Evolutionary conservation across 2,888 invertebrate genomes (phyloP).

Genomic region (Nomada ruficornis): DNA sequence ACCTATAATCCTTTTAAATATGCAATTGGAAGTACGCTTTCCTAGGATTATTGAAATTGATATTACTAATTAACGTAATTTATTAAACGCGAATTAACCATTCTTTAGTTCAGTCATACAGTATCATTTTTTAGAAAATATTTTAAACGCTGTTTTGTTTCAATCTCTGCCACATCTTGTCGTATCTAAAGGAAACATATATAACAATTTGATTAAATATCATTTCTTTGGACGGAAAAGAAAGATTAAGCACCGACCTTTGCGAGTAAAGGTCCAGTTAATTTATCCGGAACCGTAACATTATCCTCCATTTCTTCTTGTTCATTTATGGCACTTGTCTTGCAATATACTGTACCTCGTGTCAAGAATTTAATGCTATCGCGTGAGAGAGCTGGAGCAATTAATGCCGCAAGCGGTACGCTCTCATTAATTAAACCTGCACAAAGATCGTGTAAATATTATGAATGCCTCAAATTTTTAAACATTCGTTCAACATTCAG

Average conservation of each 20-base stretch:
- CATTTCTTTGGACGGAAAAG: not conserved
- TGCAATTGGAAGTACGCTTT: no score
- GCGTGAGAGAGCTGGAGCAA: slow-evolving; percentile 71
- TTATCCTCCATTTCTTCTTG: slow-evolving; percentile 49
- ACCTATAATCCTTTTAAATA: no score
- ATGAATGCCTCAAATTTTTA: slow-evolving; percentile 6
- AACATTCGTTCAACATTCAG: slow-evolving; percentile 17
- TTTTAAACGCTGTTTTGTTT: slow-evolving; percentile 53
- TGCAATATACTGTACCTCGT: slow-evolving; percentile 64
- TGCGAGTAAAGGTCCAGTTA: slow-evolving; percentile 67
- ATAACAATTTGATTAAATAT: not conserved
- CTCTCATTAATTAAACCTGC: slow-evolving; percentile 72
- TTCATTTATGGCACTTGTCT: slow-evolving; percentile 25
- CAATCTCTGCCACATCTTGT: slow-evolving; percentile 52
- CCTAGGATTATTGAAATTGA: not conserved
- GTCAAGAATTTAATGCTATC: slow-evolving; percentile 71
- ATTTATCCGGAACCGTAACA: slow-evolving; percentile 43
- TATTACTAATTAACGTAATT: no score
- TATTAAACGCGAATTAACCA: not conserved
- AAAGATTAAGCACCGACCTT: slow-evolving; percentile 48
- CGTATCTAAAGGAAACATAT: slow-evolving; percentile 40
- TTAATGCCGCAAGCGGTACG: slow-evolving; percentile 72
- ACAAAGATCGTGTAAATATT: slow-evolving; percentile 9
- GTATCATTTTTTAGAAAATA: slow-evolving; percentile 22
- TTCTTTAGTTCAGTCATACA: not conserved